These are phyloP conservation scores for Dromiciops gliroides DNA, from an alignment of 2,113 vertebrate genomes.

Conservation along the genomic window DNA sequence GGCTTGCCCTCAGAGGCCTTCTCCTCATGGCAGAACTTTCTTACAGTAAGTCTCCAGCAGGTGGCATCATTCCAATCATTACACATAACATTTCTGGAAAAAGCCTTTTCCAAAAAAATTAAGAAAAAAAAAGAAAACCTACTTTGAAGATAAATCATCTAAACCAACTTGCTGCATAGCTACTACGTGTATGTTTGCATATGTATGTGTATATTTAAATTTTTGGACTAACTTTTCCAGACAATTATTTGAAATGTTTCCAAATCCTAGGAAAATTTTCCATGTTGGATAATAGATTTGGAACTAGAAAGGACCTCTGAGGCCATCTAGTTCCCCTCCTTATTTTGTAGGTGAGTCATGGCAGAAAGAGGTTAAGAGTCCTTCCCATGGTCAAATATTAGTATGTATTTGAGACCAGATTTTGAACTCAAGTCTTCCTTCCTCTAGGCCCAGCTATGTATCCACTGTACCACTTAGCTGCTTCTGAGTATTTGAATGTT, in stretches of 20 bases:
- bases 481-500: slow-evolving; percentile 16
- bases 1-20: too few relatives aligned
- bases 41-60: too few relatives aligned
- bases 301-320: too few relatives aligned
- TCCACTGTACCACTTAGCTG: neutral
- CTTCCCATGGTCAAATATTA: neutral
- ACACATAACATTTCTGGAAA: too few relatives aligned
- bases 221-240: neutral
- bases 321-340: neutral
- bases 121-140: neutral
- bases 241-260: neutral
- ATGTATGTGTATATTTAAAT: neutral
- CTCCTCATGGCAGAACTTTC: too few relatives aligned
- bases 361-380: neutral
- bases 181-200: neutral
- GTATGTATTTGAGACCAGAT: neutral
- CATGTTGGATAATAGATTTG: neutral
- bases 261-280: neutral
- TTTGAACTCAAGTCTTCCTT: neutral
- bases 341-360: neutral
- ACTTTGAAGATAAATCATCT: neutral
- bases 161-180: neutral
- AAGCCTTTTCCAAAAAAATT: neutral
- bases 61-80: too few relatives aligned
- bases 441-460: neutral